Evolutionary conservation across 1,140 invertebrate genomes (phyloP).

Genomic region (Pachyrhynchus sulphureomaculatus): DNA sequence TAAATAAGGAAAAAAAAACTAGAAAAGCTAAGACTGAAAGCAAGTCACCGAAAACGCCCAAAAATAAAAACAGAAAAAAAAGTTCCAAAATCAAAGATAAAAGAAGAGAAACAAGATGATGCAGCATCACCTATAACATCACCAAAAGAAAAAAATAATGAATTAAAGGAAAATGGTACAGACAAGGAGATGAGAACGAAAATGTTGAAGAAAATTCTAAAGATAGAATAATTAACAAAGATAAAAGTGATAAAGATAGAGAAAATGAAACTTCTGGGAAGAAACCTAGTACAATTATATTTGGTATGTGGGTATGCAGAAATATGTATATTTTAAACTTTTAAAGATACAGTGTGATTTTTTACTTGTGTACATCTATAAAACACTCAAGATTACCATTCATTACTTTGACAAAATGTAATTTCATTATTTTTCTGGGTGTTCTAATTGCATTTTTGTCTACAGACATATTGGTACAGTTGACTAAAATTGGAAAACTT

Average conservation of each 20-base stretch:
- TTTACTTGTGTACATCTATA: too few relatives aligned
- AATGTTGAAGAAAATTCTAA: background rate
- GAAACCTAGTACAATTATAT: slow-evolving; percentile 11
- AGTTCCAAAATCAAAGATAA: background rate
- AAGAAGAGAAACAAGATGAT: background rate
- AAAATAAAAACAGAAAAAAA: slow-evolving; percentile 15
- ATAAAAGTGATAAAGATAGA: background rate
- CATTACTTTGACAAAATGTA: too few relatives aligned
- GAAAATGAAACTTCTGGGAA: background rate
- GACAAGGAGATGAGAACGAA: background rate
- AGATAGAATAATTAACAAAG: background rate
- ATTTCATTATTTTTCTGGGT: too few relatives aligned
- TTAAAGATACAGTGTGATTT: too few relatives aligned
- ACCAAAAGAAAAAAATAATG: background rate
- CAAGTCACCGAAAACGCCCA: slow-evolving; percentile 3
- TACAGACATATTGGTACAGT: background rate
- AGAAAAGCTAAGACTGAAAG: slow-evolving; percentile 8
- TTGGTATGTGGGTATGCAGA: slow-evolving; percentile 3
- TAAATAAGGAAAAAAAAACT: background rate
- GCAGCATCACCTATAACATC: background rate
- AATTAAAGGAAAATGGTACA: too few relatives aligned
- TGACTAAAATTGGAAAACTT: slow-evolving; percentile 73
- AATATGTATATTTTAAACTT: too few relatives aligned
- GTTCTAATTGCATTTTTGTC: too few relatives aligned
- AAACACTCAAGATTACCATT: too few relatives aligned